Percentiles rank a stretch among this genome's conserved stretches.
Conservation (phyloP, 2,888 invertebrate genomes). For the Agriopis aurantiaria region DNA sequence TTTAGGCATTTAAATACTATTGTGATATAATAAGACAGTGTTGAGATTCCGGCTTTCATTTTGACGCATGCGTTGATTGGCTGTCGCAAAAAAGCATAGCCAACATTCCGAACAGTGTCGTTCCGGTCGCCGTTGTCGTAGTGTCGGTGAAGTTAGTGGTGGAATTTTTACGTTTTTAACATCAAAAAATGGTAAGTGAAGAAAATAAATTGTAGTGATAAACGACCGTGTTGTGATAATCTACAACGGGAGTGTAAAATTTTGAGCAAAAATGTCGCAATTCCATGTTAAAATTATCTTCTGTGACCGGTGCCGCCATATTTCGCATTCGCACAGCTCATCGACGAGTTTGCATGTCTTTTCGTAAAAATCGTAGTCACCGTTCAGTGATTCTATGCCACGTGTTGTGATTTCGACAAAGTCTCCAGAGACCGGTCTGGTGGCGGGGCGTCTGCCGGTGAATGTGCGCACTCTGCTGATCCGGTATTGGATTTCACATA, state of each 20-base stretch:
- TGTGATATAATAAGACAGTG: constrained; percentile 56
- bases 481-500: constrained; percentile 84
- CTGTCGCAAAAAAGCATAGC: constrained; percentile 71
- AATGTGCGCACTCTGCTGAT: constrained; percentile 48
- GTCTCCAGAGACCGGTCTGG: constrained; percentile 47
- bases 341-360: constrained; percentile 82
- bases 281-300: constrained; percentile 65
- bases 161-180: constrained; percentile 84
- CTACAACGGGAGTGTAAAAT: constrained; percentile 56
- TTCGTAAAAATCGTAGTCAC: constrained; percentile 79
- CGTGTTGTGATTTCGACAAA: constrained; percentile 75
- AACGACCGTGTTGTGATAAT: constrained; percentile 66
- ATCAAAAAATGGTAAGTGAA: constrained; percentile 86
- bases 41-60: constrained; percentile 66
- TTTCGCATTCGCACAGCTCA: constrained; percentile 84
- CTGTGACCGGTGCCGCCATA: constrained; percentile 85
- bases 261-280: constrained; percentile 59
- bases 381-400: constrained; percentile 85
- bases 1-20: neutral
- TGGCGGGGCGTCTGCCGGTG: constrained; percentile 50
- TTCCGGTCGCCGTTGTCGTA: constrained; percentile 85
- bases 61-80: constrained; percentile 86
- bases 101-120: constrained; percentile 83
- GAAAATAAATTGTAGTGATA: constrained; percentile 75
- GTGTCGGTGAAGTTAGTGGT: constrained; percentile 84